Conservation (phyloP, 1,140 invertebrate genomes). For the Caerostris darwini region DNA sequence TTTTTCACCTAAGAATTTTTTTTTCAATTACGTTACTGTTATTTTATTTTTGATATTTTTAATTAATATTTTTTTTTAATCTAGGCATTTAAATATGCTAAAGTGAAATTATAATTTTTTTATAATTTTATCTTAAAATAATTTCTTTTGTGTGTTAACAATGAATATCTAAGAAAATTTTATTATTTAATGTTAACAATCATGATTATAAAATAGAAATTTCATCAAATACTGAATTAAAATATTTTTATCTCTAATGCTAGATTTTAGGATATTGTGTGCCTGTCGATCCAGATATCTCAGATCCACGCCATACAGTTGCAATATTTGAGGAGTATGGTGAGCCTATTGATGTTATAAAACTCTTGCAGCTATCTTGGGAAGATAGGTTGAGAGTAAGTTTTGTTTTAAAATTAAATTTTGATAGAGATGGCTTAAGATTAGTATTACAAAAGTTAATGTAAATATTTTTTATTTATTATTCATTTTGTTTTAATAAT, state of each 20-base stretch:
- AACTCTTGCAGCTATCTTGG: slow-evolving; percentile 83
- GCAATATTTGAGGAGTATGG: slow-evolving; percentile 83
- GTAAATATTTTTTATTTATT: too few relatives aligned
- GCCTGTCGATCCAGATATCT: slow-evolving; percentile 78
- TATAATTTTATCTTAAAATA: neutral
- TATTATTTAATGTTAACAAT: neutral
- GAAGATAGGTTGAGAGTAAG: slow-evolving; percentile 82
- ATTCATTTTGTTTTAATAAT: too few relatives aligned
- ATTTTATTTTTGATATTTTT: neutral
- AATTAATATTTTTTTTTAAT: too few relatives aligned
- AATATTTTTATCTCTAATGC: neutral
- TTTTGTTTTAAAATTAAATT: neutral
- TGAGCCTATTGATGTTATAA: slow-evolving; percentile 82
- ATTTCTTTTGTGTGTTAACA: neutral
- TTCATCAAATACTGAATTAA: neutral
- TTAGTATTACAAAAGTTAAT: too few relatives aligned
- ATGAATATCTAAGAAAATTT: neutral
- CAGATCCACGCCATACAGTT: slow-evolving; percentile 79
- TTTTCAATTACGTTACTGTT: neutral
- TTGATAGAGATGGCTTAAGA: too few relatives aligned
- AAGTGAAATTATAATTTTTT: neutral
- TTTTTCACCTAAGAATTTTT: too few relatives aligned
- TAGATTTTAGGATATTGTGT: slow-evolving; percentile 81
- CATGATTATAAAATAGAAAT: neutral
- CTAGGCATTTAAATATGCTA: too few relatives aligned